Evolutionary conservation across 2,797 vertebrate genomes (phyloP).

Genomic region (Pseudocheirus occidentalis): DNA sequence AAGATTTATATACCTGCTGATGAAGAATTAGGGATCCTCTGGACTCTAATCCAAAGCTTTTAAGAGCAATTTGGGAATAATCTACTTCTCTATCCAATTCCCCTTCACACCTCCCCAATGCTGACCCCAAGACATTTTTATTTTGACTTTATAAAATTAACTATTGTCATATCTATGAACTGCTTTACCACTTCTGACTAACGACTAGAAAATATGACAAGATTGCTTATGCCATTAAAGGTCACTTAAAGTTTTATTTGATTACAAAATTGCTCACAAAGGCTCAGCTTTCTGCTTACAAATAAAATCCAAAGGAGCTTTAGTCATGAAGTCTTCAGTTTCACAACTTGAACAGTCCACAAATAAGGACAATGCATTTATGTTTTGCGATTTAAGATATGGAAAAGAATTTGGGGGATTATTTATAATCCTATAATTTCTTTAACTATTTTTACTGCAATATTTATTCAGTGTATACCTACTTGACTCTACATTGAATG

Average conservation of each 20-base stretch:
- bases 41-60: background rate
- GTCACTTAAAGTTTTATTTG: background rate
- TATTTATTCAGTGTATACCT: background rate
- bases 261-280: background rate
- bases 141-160: background rate
- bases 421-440: background rate
- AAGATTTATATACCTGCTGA: background rate
- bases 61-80: background rate
- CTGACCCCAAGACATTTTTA: background rate
- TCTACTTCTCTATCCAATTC: background rate
- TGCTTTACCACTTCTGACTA: background rate
- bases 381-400: background rate
- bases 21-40: background rate
- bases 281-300: background rate
- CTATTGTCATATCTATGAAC: background rate
- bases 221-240: background rate
- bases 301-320: background rate
- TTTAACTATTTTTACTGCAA: background rate
- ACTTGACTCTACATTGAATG: background rate
- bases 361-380: background rate
- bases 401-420: background rate
- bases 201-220: background rate
- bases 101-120: background rate
- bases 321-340: background rate
- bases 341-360: background rate